A percentile compares a stretch with the other conserved stretches of the same genome.
phyloP scores from a whole-genome alignment of 2,797 vertebrate genomes.

The Rallus crepitans region DNA sequence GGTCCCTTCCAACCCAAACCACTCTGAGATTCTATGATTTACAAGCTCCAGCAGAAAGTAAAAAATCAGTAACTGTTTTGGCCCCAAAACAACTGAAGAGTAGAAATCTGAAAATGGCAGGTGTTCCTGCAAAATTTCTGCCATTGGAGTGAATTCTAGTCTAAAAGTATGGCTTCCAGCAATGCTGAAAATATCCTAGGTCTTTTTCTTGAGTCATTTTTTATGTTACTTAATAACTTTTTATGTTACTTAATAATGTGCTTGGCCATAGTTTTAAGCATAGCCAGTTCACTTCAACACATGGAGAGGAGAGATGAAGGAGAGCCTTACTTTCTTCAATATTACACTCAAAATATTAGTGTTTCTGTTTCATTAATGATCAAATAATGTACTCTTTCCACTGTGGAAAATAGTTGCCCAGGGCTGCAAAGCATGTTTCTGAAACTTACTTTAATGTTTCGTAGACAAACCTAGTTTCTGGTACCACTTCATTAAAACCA shows the following conservation, averaged over 20 bases:
- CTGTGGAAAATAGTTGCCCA: neutral
- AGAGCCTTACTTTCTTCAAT: neutral
- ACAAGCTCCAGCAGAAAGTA: neutral
- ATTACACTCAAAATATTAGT: neutral
- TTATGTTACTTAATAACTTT: neutral
- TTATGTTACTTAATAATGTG: neutral
- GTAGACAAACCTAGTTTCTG: neutral
- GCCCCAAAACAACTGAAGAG: slow-evolving; percentile 12
- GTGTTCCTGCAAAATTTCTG: slow-evolving; percentile 50
- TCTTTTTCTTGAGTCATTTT: neutral
- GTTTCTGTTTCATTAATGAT: neutral
- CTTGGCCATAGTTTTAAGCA: neutral
- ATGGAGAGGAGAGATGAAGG: neutral
- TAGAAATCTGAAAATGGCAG: slow-evolving; percentile 19
- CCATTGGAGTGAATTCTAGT: neutral
- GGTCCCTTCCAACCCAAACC: no score
- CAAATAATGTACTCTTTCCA: neutral
- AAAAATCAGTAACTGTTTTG: slow-evolving; percentile 39
- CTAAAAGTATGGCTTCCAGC: neutral
- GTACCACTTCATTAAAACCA: neutral
- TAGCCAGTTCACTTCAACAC: neutral
- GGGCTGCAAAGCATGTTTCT: neutral
- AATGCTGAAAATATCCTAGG: neutral
- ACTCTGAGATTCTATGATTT: neutral
- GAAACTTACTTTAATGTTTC: neutral